Evolutionary conservation across 2,797 vertebrate genomes (phyloP).

Genomic region (Takifugu rubripes): DNA sequence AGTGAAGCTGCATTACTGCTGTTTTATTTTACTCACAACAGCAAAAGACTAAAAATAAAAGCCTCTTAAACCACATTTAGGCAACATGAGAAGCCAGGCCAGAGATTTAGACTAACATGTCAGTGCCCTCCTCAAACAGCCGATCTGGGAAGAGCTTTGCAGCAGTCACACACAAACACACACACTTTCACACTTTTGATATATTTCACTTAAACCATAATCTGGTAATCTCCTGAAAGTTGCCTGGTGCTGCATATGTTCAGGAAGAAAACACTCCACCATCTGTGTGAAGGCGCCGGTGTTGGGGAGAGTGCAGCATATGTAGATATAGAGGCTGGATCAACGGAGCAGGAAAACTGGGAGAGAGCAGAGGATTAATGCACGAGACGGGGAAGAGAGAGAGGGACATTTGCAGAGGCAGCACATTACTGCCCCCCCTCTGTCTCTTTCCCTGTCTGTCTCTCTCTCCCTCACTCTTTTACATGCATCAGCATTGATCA

Average conservation of each 20-base stretch:
- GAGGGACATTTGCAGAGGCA: slow-evolving; percentile 60
- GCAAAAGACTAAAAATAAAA: slow-evolving; percentile 75
- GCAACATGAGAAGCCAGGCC: slow-evolving; percentile 55
- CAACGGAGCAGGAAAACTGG: slow-evolving; percentile 55
- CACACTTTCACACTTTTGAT: slow-evolving; percentile 30
- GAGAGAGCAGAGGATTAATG: slow-evolving; percentile 64
- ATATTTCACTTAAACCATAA: slow-evolving; percentile 60
- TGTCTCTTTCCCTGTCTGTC: slow-evolving; percentile 2
- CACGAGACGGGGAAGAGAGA: slow-evolving; percentile 31
- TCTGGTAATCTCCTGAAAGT: slow-evolving; percentile 73
- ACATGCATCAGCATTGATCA: slow-evolving; percentile 75
- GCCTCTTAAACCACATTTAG: slow-evolving; percentile 74
- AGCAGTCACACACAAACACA: slow-evolving; percentile 24
- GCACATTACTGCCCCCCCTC: slow-evolving; percentile 44
- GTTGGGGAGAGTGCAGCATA: slow-evolving; percentile 60
- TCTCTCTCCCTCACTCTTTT: slow-evolving; percentile 18
- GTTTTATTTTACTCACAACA: slow-evolving; percentile 79
- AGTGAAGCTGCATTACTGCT: slow-evolving; percentile 75
- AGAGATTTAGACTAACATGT: slow-evolving; percentile 53
- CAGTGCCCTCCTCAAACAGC: slow-evolving; percentile 43
- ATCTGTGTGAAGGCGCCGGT: slow-evolving; percentile 64
- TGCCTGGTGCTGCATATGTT: slow-evolving; percentile 61
- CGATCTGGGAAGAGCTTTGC: slow-evolving; percentile 10
- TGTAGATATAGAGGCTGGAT: slow-evolving; percentile 62
- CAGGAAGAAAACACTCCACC: slow-evolving; percentile 47